A percentile compares a stretch with the other conserved stretches of the same genome.
phyloP scores from a whole-genome alignment of 2,888 invertebrate species.

The Protonemura montana region DNA sequence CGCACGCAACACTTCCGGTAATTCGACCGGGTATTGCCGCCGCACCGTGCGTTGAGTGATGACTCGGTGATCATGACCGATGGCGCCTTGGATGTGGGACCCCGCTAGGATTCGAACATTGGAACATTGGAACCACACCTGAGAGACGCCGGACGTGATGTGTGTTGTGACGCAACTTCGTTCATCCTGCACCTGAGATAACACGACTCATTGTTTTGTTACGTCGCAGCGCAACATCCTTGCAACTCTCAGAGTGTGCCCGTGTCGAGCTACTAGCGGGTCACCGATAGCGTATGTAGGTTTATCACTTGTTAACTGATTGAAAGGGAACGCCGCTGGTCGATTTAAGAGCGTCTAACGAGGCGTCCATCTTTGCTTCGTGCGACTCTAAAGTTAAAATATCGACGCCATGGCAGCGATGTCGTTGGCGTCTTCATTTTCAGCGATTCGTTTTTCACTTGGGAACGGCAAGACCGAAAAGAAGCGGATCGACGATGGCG shows the following conservation, averaged over 20 bases:
- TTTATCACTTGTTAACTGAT: no score
- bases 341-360: not conserved
- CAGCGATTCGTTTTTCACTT: not conserved
- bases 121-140: not conserved
- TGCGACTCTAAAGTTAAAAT: not conserved
- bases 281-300: no score
- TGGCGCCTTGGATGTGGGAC: not conserved
- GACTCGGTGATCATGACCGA: not conserved
- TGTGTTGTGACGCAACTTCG: not conserved
- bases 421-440: not conserved
- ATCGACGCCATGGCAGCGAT: not conserved
- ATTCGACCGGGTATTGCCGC: not conserved
- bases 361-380: not conserved
- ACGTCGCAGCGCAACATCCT: not conserved
- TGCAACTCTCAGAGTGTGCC: no score
- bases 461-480: not conserved
- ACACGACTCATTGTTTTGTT: not conserved
- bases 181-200: not conserved
- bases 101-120: not conserved
- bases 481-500: not conserved
- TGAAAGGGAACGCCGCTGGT: no score
- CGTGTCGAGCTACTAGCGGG: no score
- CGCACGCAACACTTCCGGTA: conserved; percentile 12
- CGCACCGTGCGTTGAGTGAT: not conserved
- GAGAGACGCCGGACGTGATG: not conserved